phyloP scores from a whole-genome alignment of 2,113 vertebrate species.

The Scytalopus superciliaris region DNA sequence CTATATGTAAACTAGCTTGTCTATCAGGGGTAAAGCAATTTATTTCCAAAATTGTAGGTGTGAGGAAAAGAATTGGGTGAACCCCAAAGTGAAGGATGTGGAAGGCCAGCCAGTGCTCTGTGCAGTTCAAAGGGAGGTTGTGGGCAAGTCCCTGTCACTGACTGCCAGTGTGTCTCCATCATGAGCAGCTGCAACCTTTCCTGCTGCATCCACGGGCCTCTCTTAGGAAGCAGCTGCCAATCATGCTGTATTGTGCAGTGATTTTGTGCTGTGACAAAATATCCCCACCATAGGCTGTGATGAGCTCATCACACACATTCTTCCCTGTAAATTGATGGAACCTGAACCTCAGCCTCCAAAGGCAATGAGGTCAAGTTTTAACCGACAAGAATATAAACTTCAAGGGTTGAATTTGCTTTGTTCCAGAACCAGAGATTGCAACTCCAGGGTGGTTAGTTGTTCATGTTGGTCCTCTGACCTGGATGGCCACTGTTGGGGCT shows the following conservation, averaged over 20 bases:
- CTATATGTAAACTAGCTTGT: neutral
- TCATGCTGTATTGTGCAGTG: neutral
- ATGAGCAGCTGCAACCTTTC: slow-evolving; percentile 38
- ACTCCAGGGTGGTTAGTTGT: no score
- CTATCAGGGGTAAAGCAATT: neutral
- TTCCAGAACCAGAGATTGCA: neutral
- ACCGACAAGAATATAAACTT: neutral
- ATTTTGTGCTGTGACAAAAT: neutral
- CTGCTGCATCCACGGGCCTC: neutral
- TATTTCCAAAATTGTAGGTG: neutral
- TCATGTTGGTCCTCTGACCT: neutral
- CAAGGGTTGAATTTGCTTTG: neutral
- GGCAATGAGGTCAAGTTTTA: neutral
- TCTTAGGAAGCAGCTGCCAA: slow-evolving; percentile 27
- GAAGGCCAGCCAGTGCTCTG: neutral
- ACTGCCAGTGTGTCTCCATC: slow-evolving; percentile 17
- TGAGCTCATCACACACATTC: neutral
- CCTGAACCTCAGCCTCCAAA: neutral
- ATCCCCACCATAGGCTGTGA: neutral
- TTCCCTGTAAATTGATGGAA: neutral
- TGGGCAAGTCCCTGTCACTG: neutral
- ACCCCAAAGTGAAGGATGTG: neutral
- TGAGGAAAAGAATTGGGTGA: neutral
- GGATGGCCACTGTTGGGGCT: neutral
- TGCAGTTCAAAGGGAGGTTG: rapidly evolving